Evolutionary conservation across 2,113 vertebrate species (phyloP), one percentile per base, ranked within the genome.

Genomic region (Circaetus gallicus): DNA sequence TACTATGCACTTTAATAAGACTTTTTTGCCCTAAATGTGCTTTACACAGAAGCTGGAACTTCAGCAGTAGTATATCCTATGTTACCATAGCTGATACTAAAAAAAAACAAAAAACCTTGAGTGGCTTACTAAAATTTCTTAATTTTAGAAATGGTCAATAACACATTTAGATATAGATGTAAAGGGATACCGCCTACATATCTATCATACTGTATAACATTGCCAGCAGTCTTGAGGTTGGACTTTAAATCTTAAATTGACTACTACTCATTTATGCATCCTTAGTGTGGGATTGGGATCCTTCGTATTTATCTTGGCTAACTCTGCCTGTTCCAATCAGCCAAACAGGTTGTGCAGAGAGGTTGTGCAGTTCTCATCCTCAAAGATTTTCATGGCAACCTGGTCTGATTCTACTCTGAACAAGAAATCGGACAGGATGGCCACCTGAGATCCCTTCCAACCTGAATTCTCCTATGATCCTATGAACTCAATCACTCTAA

Each of bases 1-100:
- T 88, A 78, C 67, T 77, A 83, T 80, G 21, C 45, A 80, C 62
- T 94, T 94, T 96, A 94, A 91, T 89, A 91, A 87, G 84, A 91
- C 19, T 80, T 81, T 92, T 96, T 91, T 91, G 1, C 49, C 66
- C 19, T 94, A 87, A 92, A 74, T 90, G 61, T 91, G 28, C 16
- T 89, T 77, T 92, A 81, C 49, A 26, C 14, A 36, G 83, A 63
- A 43, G 20, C 36, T 67, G 50, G 58, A 91, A 94, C 47, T 94
- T 94, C 84, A 85, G 28, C 47, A 34, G 15, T 69, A 91, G 28
- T 58, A 61, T 74, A 89, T 45, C 3, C 43, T 82, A 15, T 52
- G 16, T 65, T 93, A 47, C 43, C 22, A 28, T 31, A 74, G 14
- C 45, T 2, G 9, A 21, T 36, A 34, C 5, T 16, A 16, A 36